Evolutionary conservation across 2,888 invertebrate genomes (phyloP).

Genomic region (Dusona sp.): DNA sequence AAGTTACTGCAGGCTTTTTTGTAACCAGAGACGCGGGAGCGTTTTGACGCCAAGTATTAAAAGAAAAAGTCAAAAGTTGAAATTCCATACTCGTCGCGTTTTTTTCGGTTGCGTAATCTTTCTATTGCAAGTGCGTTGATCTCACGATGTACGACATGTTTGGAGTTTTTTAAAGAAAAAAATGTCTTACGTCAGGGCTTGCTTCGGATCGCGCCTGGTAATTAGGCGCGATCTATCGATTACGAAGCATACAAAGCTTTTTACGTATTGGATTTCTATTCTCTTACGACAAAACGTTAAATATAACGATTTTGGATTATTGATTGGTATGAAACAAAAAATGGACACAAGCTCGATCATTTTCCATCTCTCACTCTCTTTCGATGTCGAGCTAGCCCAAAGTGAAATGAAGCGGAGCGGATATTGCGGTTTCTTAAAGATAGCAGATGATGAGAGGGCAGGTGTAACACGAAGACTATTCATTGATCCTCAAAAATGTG

Average conservation of each 20-base stretch:
- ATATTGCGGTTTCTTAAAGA: constrained; percentile 50
- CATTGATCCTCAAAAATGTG: constrained; percentile 48
- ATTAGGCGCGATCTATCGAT: background rate
- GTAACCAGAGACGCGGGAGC: no score
- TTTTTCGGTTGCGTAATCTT: no score
- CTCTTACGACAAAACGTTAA: background rate
- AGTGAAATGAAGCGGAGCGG: constrained; percentile 33
- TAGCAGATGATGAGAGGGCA: constrained; percentile 43
- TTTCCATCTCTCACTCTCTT: background rate
- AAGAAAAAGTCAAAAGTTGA: no score
- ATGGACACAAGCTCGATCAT: background rate
- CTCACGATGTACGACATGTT: no score
- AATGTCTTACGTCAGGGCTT: no score
- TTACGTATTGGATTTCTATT: no score
- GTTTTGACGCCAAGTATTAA: no score
- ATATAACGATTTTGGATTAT: background rate
- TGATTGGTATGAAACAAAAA: background rate
- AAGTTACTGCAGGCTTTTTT: no score
- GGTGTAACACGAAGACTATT: constrained; percentile 6
- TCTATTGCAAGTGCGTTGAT: no score
- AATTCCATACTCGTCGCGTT: no score
- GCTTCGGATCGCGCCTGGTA: no score
- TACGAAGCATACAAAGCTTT: background rate
- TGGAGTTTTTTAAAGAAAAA: no score
- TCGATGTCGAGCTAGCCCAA: background rate